Conservation (phyloP, 2,113 vertebrate genomes). For the Elanoides forficatus region DNA sequence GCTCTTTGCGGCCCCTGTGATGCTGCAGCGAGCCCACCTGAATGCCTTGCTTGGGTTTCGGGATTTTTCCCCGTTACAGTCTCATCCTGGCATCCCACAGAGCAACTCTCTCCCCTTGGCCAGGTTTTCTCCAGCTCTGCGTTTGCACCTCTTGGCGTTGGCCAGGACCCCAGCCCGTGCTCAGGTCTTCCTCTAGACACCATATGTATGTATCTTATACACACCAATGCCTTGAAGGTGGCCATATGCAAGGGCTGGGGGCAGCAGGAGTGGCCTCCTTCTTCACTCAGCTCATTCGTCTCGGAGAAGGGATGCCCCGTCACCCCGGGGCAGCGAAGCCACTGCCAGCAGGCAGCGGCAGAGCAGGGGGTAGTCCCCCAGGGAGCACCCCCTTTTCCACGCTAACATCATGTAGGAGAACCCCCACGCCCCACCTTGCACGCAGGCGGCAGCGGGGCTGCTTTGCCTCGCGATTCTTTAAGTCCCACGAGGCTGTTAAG, state of each 20-base stretch:
- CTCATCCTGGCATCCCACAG: background rate
- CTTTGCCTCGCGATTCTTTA: background rate
- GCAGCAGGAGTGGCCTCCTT: background rate
- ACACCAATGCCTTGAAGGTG: no score
- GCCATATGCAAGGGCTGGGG: background rate
- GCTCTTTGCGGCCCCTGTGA: no score
- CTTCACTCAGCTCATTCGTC: background rate
- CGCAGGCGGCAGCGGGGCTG: background rate
- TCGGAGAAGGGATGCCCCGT: no score
- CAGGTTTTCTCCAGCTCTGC: background rate
- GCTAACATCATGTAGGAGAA: background rate
- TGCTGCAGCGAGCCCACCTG: fast-evolving
- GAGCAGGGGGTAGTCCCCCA: background rate
- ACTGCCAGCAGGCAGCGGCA: background rate
- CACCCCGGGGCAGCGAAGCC: background rate
- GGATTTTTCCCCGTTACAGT: background rate
- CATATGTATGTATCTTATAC: no score
- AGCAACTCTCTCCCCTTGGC: background rate
- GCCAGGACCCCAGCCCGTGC: background rate
- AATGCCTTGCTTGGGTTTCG: background rate
- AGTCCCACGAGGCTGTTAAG: background rate
- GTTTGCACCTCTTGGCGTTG: background rate
- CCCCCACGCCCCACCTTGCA: fast-evolving
- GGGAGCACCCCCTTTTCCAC: background rate
- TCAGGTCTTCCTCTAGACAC: background rate